Conservation (phyloP, 1,140 invertebrate genomes). For the Drosophila insularis region DNA sequence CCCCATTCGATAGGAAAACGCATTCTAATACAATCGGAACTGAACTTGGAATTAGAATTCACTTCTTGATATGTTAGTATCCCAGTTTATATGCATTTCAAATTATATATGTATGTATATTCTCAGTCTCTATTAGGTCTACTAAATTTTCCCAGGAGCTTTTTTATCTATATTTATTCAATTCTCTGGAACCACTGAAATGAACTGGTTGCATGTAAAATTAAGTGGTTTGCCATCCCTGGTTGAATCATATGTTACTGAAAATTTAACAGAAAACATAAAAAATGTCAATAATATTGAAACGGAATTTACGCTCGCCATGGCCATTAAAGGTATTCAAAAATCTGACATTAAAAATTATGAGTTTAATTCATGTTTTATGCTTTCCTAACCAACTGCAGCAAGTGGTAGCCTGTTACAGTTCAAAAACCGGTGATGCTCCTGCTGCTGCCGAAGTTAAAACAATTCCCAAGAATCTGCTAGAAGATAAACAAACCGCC, state of each 20-base stretch:
- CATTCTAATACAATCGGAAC: constrained; percentile 21
- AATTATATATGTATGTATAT: background rate
- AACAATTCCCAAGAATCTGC: constrained; percentile 86
- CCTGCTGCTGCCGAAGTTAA: constrained; percentile 34
- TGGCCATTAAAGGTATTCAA: constrained; percentile 50
- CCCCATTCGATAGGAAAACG: background rate
- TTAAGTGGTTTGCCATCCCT: background rate
- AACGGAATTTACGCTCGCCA: constrained; percentile 23
- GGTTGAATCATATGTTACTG: constrained; percentile 4
- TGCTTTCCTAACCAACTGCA: background rate
- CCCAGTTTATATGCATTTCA: background rate
- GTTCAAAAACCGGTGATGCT: constrained; percentile 32
- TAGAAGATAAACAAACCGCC: constrained; percentile 85
- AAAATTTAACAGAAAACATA: constrained; percentile 1
- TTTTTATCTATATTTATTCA: background rate
- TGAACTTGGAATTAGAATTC: constrained; percentile 43
- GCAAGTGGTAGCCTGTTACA: constrained; percentile 47
- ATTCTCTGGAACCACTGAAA: background rate
- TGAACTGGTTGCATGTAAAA: background rate
- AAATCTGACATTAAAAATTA: background rate
- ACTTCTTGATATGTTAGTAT: background rate
- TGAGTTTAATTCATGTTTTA: background rate
- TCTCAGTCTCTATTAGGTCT: background rate
- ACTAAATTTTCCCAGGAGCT: background rate
- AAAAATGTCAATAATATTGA: constrained; percentile 62